Evolutionary conservation across 1,140 invertebrate species (phyloP).

Genomic region (Macrocentrus cingulum): DNA sequence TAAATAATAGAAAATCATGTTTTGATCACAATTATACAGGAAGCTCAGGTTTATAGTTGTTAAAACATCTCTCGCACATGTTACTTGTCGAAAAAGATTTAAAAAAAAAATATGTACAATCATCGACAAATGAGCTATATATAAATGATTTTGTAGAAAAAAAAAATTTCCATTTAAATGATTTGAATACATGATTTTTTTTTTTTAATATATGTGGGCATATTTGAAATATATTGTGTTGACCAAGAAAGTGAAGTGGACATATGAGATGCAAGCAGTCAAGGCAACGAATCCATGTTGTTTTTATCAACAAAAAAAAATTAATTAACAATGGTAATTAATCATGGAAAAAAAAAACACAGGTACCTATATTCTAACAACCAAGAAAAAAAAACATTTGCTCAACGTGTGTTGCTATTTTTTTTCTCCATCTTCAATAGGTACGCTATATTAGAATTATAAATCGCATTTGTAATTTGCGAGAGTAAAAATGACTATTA

Average conservation of each 20-base stretch:
- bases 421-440: slow-evolving; percentile 15
- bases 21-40: not conserved
- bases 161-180: too few relatives aligned
- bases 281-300: not conserved
- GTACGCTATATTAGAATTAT: slow-evolving; percentile 4
- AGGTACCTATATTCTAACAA: not conserved
- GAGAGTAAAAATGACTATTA: slow-evolving; percentile 5
- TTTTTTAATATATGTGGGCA: too few relatives aligned
- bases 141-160: too few relatives aligned
- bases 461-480: slow-evolving; percentile 4
- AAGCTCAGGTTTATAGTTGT: too few relatives aligned
- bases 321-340: not conserved
- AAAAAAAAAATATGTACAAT: too few relatives aligned
- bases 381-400: not conserved
- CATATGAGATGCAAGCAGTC: not conserved
- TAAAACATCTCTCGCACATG: too few relatives aligned
- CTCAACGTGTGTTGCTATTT: slow-evolving; percentile 10
- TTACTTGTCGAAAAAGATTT: too few relatives aligned
- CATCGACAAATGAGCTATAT: too few relatives aligned
- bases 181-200: too few relatives aligned
- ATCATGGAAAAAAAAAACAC: not conserved
- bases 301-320: not conserved
- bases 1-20: not conserved
- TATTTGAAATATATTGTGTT: too few relatives aligned
- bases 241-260: too few relatives aligned